phyloP scores from a whole-genome alignment of 2,888 invertebrate species.

The Diarsia rubi region DNA sequence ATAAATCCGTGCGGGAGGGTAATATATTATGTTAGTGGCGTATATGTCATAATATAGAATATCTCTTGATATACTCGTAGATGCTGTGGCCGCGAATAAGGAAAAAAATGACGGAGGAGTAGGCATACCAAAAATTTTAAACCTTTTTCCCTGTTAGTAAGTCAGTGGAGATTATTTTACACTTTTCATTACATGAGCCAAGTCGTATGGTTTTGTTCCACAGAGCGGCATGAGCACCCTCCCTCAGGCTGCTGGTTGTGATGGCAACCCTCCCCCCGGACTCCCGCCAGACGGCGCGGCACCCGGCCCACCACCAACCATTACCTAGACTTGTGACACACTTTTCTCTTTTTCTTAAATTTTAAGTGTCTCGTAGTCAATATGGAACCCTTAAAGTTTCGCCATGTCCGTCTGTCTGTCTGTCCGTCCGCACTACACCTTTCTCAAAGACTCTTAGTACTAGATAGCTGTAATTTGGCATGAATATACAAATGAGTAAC shows the following conservation, averaged over 20 bases:
- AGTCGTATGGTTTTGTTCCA: neutral
- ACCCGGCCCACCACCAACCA: constrained; percentile 31
- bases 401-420: too few species aligned
- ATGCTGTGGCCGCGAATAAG: neutral
- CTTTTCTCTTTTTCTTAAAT: too few species aligned
- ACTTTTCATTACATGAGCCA: neutral
- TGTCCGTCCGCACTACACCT: too few species aligned
- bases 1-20: too few species aligned
- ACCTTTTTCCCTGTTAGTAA: neutral
- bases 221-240: constrained; percentile 33
- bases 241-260: constrained; percentile 25
- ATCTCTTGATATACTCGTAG: neutral
- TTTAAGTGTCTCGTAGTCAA: too few species aligned
- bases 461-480: too few species aligned
- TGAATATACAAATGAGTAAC: too few species aligned
- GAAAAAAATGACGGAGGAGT: neutral
- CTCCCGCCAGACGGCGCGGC: neutral
- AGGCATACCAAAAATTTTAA: neutral
- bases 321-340: constrained; percentile 1
- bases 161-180: neutral
- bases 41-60: too few species aligned
- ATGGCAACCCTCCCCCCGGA: constrained; percentile 10
- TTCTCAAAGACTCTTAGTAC: too few species aligned
- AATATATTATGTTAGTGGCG: too few species aligned
- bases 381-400: too few species aligned